Evolutionary conservation across 1,140 invertebrate genomes (phyloP).

Genomic region (Armadillidium nasatum): DNA sequence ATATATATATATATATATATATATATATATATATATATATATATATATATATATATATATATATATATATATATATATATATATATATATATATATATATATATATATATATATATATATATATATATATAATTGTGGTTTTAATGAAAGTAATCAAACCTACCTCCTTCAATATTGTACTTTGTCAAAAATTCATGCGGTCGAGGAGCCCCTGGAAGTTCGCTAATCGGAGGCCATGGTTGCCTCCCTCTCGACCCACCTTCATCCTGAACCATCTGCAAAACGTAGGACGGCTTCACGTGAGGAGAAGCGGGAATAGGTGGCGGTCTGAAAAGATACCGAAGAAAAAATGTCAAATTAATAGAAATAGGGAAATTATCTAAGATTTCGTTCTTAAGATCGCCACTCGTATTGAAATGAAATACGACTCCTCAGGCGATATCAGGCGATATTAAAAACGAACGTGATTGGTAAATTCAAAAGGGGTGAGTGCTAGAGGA

Average conservation of each 20-base stretch:
- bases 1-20: conserved; percentile 11
- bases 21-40: neutral
- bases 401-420: no score
- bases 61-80: neutral
- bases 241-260: neutral
- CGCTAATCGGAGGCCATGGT: neutral
- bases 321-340: neutral
- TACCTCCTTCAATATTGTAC: neutral
- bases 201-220: neutral
- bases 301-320: neutral
- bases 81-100: neutral
- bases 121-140: conserved; percentile 15
- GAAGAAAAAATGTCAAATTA: neutral
- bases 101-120: conserved; percentile 14
- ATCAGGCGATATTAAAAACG: no score
- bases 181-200: neutral
- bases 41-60: neutral
- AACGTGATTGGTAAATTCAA: no score
- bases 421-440: no score
- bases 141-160: neutral
- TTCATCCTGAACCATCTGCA: neutral
- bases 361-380: no score
- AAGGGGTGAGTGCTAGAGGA: no score
- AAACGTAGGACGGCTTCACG: neutral
- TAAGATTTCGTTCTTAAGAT: no score